A percentile compares a stretch with the other conserved stretches of the same genome.
Conservation (phyloP, 2,113 vertebrate species). For the Scytalopus superciliaris region DNA sequence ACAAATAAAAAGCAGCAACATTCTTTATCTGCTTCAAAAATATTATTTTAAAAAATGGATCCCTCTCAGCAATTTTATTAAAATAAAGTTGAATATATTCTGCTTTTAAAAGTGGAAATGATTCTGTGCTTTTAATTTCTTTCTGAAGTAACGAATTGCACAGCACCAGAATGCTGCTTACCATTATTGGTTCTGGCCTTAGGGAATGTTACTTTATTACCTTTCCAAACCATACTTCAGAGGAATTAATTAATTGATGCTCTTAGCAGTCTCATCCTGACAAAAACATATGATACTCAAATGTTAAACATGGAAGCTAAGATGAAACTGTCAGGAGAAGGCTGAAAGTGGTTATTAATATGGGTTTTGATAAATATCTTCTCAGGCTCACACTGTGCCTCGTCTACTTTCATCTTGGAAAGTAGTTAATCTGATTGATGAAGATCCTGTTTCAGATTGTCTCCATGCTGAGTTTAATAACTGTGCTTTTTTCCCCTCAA, state of each 20-base stretch:
- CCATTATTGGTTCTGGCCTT: constrained; percentile 73
- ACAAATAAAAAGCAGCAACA: background rate
- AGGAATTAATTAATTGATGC: constrained; percentile 87
- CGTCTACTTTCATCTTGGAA: constrained; percentile 84
- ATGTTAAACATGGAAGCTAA: constrained; percentile 84
- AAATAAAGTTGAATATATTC: constrained; percentile 48
- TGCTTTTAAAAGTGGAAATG: constrained; percentile 26
- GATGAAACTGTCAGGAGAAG: constrained; percentile 86
- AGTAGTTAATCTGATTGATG: constrained; percentile 92
- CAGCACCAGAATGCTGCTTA: constrained; percentile 67
- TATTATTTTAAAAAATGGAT: background rate
- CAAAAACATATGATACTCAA: constrained; percentile 88
- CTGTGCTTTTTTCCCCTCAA: constrained; percentile 33
- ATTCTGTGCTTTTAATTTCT: constrained; percentile 69
- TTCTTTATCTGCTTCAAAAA: constrained; percentile 16
- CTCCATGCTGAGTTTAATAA: constrained; percentile 85
- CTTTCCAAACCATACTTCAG: constrained; percentile 80
- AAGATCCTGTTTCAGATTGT: constrained; percentile 88
- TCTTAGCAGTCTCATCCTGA: constrained; percentile 79
- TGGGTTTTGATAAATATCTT: constrained; percentile 89
- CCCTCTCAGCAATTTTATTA: constrained; percentile 18
- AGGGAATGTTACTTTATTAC: constrained; percentile 82
- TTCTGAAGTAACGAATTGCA: constrained; percentile 66
- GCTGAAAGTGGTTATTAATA: constrained; percentile 89
- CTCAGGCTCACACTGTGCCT: constrained; percentile 83